Conservation (phyloP, 2,888 invertebrate species). For the Anodontia alba region DNA sequence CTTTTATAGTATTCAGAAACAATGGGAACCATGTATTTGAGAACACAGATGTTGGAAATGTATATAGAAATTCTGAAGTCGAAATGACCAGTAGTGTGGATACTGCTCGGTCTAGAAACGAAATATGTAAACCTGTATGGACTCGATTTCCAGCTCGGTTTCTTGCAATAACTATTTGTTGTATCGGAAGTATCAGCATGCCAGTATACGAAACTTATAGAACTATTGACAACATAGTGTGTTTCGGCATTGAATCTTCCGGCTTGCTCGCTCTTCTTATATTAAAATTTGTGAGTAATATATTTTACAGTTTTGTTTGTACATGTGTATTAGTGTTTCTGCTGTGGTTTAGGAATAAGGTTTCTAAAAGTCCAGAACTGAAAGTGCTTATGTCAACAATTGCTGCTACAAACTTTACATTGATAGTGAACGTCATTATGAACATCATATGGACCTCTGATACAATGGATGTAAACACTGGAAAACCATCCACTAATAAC, state of each 20-base stretch:
- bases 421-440: neutral
- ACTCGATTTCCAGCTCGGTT: neutral
- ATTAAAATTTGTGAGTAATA: neutral
- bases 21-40: neutral
- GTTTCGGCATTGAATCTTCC: neutral
- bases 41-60: neutral
- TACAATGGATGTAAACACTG: neutral
- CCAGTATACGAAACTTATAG: neutral
- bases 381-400: neutral
- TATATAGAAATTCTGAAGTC: neutral
- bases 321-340: neutral
- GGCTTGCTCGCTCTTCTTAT: neutral
- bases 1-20: neutral
- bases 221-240: neutral
- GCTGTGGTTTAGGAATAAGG: neutral
- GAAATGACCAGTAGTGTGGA: neutral
- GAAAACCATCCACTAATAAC: neutral
- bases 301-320: neutral
- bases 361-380: neutral
- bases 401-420: neutral
- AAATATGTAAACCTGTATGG: neutral
- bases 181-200: neutral
- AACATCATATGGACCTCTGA: constrained; percentile 3
- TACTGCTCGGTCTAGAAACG: neutral
- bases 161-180: neutral